Percentiles rank a stretch among this genome's conserved stretches.
These are phyloP conservation scores for Syndactyla subalaris DNA, from an alignment of 2,797 vertebrate species.

Conservation along the genomic window DNA sequence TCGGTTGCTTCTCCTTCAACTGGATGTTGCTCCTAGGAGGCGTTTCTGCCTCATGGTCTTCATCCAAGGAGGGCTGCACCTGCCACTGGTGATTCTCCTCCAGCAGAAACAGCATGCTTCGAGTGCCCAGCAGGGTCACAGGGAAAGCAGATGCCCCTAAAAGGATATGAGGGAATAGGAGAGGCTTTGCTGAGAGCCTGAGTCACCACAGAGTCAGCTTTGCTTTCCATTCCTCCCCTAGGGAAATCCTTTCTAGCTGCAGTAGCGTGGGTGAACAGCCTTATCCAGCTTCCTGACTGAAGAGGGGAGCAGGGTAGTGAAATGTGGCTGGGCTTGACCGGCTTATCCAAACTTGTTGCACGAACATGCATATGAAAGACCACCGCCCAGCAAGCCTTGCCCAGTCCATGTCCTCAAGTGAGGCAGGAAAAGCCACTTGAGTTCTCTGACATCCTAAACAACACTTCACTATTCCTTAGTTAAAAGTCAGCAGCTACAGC, in stretches of 20 bases:
- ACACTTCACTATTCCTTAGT: neutral
- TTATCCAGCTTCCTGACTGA: neutral
- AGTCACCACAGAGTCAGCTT: conserved; percentile 47
- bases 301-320: neutral
- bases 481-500: neutral
- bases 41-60: neutral
- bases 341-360: neutral
- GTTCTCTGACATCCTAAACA: neutral
- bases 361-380: neutral
- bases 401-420: neutral
- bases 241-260: conserved; percentile 30
- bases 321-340: neutral
- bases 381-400: neutral
- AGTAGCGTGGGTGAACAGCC: conserved; percentile 2
- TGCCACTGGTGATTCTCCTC: conserved; percentile 81
- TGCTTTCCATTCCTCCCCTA: neutral
- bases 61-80: conserved; percentile 8
- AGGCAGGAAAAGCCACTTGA: neutral
- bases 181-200: neutral
- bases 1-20: conserved; percentile 84
- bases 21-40: conserved; percentile 50
- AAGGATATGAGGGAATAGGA: neutral
- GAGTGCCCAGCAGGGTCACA: conserved; percentile 88
- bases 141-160: conserved; percentile 81
- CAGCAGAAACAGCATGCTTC: conserved; percentile 87